Percentiles rank a stretch among this genome's conserved stretches.
Evolutionary conservation across 2,888 invertebrate genomes (phyloP).

Genomic region (Caenorhabditis afra): DNA sequence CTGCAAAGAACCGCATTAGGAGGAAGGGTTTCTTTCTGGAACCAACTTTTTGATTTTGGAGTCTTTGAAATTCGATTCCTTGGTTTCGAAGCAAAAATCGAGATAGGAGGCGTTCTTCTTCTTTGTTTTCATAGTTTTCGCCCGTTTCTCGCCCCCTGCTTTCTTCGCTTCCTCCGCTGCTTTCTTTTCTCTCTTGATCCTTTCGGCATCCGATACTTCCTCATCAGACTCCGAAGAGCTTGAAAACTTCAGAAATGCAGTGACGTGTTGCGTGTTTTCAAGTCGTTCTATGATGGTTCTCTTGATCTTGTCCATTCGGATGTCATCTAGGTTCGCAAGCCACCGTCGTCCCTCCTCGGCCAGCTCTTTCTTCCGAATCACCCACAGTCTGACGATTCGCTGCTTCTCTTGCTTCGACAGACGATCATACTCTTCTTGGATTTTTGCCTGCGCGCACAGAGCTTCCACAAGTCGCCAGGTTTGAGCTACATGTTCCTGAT

Average conservation of each 20-base stretch:
- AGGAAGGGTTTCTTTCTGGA: not conserved
- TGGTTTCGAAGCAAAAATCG: slow-evolving; percentile 62
- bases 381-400: slow-evolving; percentile 37
- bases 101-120: slow-evolving; percentile 8
- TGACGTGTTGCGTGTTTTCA: slow-evolving; percentile 43
- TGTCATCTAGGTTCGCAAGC: slow-evolving; percentile 37
- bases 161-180: not conserved
- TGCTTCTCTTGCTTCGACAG: slow-evolving; percentile 20
- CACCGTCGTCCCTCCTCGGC: slow-evolving; percentile 39
- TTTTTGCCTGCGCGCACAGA: slow-evolving; percentile 46
- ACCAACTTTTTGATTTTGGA: slow-evolving; percentile 29
- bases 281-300: slow-evolving; percentile 34
- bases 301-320: slow-evolving; percentile 29
- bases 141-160: slow-evolving; percentile 10
- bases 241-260: slow-evolving; percentile 34
- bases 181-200: not conserved
- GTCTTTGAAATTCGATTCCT: slow-evolving; percentile 47
- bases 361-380: slow-evolving; percentile 47
- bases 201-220: slow-evolving; percentile 14
- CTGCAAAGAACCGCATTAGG: slow-evolving; percentile 9
- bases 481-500: slow-evolving; percentile 50
- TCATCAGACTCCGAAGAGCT: slow-evolving; percentile 38
- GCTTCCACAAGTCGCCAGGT: slow-evolving; percentile 61
- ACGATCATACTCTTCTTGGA: slow-evolving; percentile 46
- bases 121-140: slow-evolving; percentile 11